Evolutionary conservation across 2,113 vertebrate genomes (phyloP), one percentile per base, ranked within the genome.

Genomic region (Pithys albifrons): DNA sequence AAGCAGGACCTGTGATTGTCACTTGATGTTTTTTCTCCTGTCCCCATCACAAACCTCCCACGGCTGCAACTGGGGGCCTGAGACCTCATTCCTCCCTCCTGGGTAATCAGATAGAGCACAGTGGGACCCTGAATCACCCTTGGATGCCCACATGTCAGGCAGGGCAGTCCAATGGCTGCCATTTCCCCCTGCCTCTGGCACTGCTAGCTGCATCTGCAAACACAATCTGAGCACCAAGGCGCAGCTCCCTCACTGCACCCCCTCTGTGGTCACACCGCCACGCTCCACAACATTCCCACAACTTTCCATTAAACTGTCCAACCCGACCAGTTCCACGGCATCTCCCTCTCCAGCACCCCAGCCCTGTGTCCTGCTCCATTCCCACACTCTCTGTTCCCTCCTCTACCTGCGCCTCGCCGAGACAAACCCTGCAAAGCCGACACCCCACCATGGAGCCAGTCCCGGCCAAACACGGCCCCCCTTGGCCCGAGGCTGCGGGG

Each of bases 1-100:
- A 48, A 78, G 69, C 72, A 77, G 76, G 92, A 78, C 23, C 75
- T 31, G 0, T 87, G 96, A 97, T 96, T 97, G 96, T 97, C 96
- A 81, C 90, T 81, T 8, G 35, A 9, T 19, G 92, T 72, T 52
- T 59, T 72, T 52, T 59, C 15, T 35, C 22, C 25, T 1, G 5
- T 24, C 33, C 88, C 77, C 12, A 5, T 57, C 2, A 10, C 57
- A 61, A 48, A 10, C 22, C 28, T n/a, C 55, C 91, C 7, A 7
- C 0, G 10, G 59, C 79, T 8, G 5, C 78, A 58, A n/a, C 37
- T 3, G 37, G 75, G 46, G 5, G 65, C 66, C 46, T 0, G 0
- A 59, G 45, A 14, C 25, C 33, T 57, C 16, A 1, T 25, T 52
- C 23, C 54, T 43, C 57, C 45, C 23, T 35, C 49, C 54, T 2